phyloP scores from a whole-genome alignment of 2,797 vertebrate genomes.

The Glossophaga mutica region DNA sequence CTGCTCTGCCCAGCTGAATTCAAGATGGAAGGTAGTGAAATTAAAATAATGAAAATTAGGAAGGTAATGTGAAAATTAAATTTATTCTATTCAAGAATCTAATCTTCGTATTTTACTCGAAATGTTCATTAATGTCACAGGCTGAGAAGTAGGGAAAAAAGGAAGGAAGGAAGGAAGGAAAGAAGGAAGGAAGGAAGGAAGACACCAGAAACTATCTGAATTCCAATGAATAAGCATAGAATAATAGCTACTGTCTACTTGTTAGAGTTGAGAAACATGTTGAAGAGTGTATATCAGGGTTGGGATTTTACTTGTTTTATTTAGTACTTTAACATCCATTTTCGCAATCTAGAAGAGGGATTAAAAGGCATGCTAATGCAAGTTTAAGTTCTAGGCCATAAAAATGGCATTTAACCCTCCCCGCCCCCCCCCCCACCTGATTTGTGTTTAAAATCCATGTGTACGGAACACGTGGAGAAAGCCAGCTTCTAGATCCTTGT shows the following conservation, averaged over 20 bases:
- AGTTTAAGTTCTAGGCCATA: not conserved
- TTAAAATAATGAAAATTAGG: not conserved
- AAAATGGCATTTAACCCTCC: not conserved
- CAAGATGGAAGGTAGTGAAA: not conserved
- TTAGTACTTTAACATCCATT: not conserved
- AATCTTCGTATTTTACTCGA: slow-evolving; percentile 11
- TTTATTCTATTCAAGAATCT: not conserved
- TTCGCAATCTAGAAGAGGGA: not conserved
- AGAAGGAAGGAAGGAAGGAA: not conserved
- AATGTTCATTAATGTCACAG: not conserved
- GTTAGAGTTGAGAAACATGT: not conserved
- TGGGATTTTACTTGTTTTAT: not conserved
- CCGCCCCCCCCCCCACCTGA: too few species aligned
- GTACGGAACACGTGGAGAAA: not conserved
- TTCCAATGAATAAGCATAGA: not conserved
- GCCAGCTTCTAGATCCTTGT: not conserved
- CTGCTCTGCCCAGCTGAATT: not conserved
- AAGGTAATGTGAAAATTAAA: not conserved
- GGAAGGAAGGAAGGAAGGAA: too few species aligned
- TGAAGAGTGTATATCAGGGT: not conserved
- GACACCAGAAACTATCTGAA: not conserved
- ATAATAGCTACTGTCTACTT: not conserved
- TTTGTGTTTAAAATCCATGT: not conserved
- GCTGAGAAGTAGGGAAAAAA: not conserved
- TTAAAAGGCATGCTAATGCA: slow-evolving; percentile 5